Evolutionary conservation across 2,888 invertebrate genomes (phyloP).

Genomic region (Drosophila ustulata): DNA sequence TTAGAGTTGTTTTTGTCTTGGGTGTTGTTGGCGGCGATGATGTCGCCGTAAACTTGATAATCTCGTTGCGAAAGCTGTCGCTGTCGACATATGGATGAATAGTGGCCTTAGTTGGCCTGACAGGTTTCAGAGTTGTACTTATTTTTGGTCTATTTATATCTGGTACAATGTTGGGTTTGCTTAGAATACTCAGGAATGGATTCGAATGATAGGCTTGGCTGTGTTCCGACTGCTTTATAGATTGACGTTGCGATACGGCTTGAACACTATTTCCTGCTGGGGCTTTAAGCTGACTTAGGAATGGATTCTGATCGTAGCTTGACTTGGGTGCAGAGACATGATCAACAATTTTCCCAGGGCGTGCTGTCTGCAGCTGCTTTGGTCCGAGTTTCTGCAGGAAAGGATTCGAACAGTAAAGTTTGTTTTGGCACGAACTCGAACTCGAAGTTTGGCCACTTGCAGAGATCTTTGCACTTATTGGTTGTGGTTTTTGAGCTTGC

Average conservation of each 20-base stretch:
- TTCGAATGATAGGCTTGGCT: conserved; percentile 42
- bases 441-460: background rate
- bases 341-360: background rate
- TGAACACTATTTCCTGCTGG: conserved; percentile 15
- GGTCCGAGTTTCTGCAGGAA: conserved; percentile 8
- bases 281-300: conserved; percentile 38
- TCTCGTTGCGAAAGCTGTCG: conserved; percentile 61
- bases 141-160: background rate
- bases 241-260: background rate
- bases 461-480: background rate
- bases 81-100: conserved; percentile 62
- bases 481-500: conserved; percentile 5
- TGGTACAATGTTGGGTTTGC: conserved; percentile 19
- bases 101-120: conserved; percentile 17
- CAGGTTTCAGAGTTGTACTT: conserved; percentile 30
- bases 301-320: conserved; percentile 54
- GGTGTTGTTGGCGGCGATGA: conserved; percentile 20
- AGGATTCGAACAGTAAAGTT: background rate
- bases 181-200: conserved; percentile 52
- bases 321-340: conserved; percentile 17
- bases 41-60: conserved; percentile 54
- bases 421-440: background rate
- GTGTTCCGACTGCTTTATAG: background rate
- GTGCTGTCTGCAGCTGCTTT: conserved; percentile 1
- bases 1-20: conserved; percentile 10